A percentile compares a stretch with the other conserved stretches of the same genome.
Conservation (phyloP, 2,797 vertebrate genomes). For the Gobio occitaniae region DNA sequence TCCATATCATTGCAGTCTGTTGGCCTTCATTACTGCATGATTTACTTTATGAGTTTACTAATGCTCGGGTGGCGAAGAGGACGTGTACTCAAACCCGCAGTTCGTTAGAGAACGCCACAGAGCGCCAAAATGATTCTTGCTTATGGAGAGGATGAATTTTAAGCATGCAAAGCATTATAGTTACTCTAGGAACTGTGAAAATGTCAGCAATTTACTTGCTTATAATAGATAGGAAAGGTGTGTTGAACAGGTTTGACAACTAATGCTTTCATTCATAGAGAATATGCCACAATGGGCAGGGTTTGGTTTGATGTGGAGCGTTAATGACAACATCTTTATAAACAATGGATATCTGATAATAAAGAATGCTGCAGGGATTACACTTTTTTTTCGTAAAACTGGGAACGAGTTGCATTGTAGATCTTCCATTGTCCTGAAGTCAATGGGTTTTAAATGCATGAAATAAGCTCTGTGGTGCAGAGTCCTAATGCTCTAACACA, state of each 20-base stretch:
- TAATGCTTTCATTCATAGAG: not conserved
- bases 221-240: not conserved
- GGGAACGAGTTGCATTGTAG: not conserved
- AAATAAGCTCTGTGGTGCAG: too few relatives aligned
- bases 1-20: conserved; percentile 57
- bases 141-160: conserved; percentile 99
- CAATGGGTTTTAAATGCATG: too few relatives aligned
- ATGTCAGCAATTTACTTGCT: not conserved
- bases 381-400: not conserved
- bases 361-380: not conserved
- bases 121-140: conserved; percentile 98
- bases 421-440: not conserved
- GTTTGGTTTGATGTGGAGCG: not conserved
- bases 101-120: conserved; percentile 99
- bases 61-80: conserved; percentile 92
- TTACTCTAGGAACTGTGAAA: conserved; percentile 70
- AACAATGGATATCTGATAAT: not conserved
- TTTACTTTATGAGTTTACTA: conserved; percentile 61
- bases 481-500: too few relatives aligned
- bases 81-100: conserved; percentile 99
- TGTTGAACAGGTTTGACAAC: not conserved
- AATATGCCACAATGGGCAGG: too few relatives aligned
- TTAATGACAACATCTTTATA: too few relatives aligned
- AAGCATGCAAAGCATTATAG: conserved; percentile 92
- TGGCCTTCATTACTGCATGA: conserved; percentile 26